Evolutionary conservation across 2,113 vertebrate species (phyloP), one percentile per base, ranked within the genome.

Genomic region (Scortum barcoo): DNA sequence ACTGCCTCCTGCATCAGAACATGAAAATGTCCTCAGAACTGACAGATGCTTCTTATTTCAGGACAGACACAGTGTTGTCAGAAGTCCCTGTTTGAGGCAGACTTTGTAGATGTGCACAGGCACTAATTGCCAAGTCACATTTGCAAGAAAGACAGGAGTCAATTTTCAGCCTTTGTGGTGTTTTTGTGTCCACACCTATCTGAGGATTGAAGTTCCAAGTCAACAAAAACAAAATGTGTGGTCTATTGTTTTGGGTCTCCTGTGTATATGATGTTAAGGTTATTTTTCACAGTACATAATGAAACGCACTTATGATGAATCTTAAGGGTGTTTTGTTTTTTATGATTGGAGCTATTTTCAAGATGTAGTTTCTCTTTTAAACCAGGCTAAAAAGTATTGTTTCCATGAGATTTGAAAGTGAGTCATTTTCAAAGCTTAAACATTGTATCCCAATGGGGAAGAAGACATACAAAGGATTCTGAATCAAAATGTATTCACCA

Each of bases 121-220:
- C 92, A 91, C 94, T 95, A 95, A 96, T 95, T 95, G 93, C 94
- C 93, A 93, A 95, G 93, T 94, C 91, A 95, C 90, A 94, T 94
- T 89, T 88, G 88, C 85, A 89, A 88, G 84, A 87, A 85, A 93
- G 89, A 94, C 91, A 91, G 92, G 88, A 95, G 93, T 94, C 92
- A 91, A 88, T 93, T 88, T 91, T 89, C 85, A 78, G 87, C 88
- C 89, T 95, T 94, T 93, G 89, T 93, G 85, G 65, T 81, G 84
- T 76, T 80, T 90, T 91, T 91, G 93, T 90, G 91, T 88, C 90
- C 93, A 78, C 81, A 88, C 84, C 86, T 92, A 92, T 95, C 83
- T 91, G 77, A 89, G 85, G 80, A 88, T 89, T 91, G 85, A 91
- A 90, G 91, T 92, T 90, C 89, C 62, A 85, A 92, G 91, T 91